Evolutionary conservation across 2,888 invertebrate genomes (phyloP), one percentile per base, ranked within the genome.

Genomic region (Schrankia costaestrigalis): DNA sequence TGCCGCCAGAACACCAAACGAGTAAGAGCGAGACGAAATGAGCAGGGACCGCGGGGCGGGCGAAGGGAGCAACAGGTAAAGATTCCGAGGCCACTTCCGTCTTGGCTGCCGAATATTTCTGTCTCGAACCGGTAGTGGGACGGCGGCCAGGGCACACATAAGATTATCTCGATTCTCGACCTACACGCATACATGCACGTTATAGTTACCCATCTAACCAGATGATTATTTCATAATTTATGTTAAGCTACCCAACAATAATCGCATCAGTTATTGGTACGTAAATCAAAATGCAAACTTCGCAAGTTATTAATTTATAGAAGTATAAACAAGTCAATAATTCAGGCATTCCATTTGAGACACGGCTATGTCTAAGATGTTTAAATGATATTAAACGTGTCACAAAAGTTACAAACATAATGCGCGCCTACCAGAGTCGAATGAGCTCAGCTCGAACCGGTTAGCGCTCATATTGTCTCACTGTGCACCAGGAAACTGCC

Each of bases 1-100:
- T 64, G 66, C 72, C 71, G 68, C 68, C 70, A 60, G 63, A 61
- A 62, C 58, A 62, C 51, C 53, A 60, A 56, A 49, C 43, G 71
- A 60, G 73, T 45, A 55, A 77, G 72, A 81, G 70, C 46, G 85
- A 77, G 87, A 86, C 48, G 41, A 60, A 56, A 56, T 52, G 56
- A 69, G 63, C 60, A 57, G 69, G 70, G 75, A 70, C 69, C 54
- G 76, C 66, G 71, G 78, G 63, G 71, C 77, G 81, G 79, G 81
- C 72, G 83, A 82, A 85, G 84, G 86, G 87, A 86, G 86, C 86
- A 86, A 87, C 87, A 86, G 87, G 86, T 86, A 87, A 86, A 85
- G 87, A 87, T 87, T 86, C 86, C 86, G 87, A 87, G 86, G 86
- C 84, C 85, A 87, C 86, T 87, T 87, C 87, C 87, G 87, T 85